phyloP scores from a whole-genome alignment of 2,797 vertebrate species.

The Sebastiscus tertius region DNA sequence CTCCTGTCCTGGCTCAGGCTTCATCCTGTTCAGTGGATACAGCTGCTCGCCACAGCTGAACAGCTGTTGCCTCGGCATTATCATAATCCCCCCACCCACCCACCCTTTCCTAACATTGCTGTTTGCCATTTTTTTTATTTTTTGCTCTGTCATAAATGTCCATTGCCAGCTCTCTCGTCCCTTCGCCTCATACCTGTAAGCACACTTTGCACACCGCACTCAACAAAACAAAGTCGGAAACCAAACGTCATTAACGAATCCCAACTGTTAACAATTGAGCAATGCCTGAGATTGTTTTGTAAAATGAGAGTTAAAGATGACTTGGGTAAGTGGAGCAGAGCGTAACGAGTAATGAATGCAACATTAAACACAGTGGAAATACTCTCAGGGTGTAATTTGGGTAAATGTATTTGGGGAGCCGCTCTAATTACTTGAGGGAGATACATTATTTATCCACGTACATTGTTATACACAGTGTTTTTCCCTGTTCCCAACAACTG shows the following conservation, averaged over 20 bases:
- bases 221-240: slow-evolving; percentile 13
- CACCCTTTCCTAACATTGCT: neutral
- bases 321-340: slow-evolving; percentile 27
- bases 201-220: neutral
- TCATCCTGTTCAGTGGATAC: slow-evolving; percentile 72
- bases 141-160: neutral
- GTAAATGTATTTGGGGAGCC: slow-evolving; percentile 54
- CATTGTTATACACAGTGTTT: slow-evolving; percentile 41
- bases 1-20: slow-evolving; percentile 56
- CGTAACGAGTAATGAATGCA: slow-evolving; percentile 41
- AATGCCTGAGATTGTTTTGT: slow-evolving; percentile 42
- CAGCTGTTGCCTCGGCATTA: slow-evolving; percentile 79
- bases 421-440: slow-evolving; percentile 58
- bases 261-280: slow-evolving; percentile 23
- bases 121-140: neutral
- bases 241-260: slow-evolving; percentile 31
- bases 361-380: slow-evolving; percentile 62
- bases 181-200: neutral
- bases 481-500: slow-evolving; percentile 3
- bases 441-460: slow-evolving; percentile 65
- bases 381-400: slow-evolving; percentile 56
- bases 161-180: neutral
- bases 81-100: slow-evolving; percentile 64
- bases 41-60: slow-evolving; percentile 77
- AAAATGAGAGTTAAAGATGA: slow-evolving; percentile 63